phyloP scores from a whole-genome alignment of 2,888 invertebrate genomes.

The Rhingia campestris region DNA sequence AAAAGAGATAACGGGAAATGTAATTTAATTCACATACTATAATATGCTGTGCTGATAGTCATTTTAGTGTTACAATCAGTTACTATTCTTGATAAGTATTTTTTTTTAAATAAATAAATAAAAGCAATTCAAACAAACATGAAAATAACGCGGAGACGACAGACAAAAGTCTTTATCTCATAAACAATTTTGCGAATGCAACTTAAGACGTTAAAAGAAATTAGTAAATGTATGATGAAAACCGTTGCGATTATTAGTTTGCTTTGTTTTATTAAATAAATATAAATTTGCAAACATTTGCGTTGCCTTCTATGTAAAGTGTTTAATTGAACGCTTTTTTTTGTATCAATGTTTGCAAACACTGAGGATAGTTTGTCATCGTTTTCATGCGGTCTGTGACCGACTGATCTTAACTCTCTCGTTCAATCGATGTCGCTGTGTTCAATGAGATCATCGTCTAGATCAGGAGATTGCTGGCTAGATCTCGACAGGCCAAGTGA shows the following conservation, averaged over 20 bases:
- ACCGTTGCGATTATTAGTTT: conserved; percentile 54
- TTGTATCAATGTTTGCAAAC: conserved; percentile 66
- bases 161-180: conserved; percentile 2
- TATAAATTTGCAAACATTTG: conserved; percentile 66
- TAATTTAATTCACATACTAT: conserved; percentile 24
- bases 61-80: conserved; percentile 10
- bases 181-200: conserved; percentile 12
- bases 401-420: conserved; percentile 29
- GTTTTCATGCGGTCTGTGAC: conserved; percentile 44
- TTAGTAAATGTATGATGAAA: conserved; percentile 40
- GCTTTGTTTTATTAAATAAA: conserved; percentile 47
- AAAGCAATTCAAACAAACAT: conserved; percentile 27
- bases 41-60: conserved; percentile 51
- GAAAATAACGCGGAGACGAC: conserved; percentile 9
- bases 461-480: conserved; percentile 78
- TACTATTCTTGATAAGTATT: background rate
- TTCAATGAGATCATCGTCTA: conserved; percentile 79
- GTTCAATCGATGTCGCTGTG: conserved; percentile 81
- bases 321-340: conserved; percentile 58
- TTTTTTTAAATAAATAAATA: conserved; percentile 19
- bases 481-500: conserved; percentile 72
- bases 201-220: conserved; percentile 21
- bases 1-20: conserved; percentile 10
- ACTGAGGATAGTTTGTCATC: conserved; percentile 67
- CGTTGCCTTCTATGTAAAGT: conserved; percentile 35